phyloP scores from a whole-genome alignment of 2,888 invertebrate species.

The Synanthedon formicaeformis region DNA sequence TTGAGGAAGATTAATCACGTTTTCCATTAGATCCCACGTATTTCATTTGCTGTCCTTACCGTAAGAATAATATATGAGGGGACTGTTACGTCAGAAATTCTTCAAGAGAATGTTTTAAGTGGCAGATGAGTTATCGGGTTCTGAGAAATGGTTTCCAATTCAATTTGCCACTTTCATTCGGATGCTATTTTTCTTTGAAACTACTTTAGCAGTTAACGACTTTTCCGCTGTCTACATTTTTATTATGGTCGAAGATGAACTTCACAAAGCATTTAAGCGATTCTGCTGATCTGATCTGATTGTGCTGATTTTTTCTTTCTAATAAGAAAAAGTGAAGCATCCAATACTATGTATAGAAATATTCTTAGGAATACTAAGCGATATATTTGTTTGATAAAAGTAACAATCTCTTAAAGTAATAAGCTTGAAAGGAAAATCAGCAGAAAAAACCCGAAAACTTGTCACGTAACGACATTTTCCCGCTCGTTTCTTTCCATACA shows the following conservation, averaged over 20 bases:
- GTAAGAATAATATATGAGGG: constrained; percentile 2
- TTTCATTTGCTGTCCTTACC: constrained; percentile 9
- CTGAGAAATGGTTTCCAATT: neutral
- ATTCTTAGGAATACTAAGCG: too few relatives aligned
- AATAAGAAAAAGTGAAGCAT: too few relatives aligned
- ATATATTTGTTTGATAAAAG: too few relatives aligned
- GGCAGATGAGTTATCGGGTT: neutral
- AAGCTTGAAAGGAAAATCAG: neutral
- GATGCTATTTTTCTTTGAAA: neutral
- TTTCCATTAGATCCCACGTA: constrained; percentile 10
- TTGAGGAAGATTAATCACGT: constrained; percentile 18
- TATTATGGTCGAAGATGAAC: neutral
- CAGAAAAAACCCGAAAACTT: neutral
- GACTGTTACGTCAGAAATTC: neutral
- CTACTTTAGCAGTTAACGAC: neutral
- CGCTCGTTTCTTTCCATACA: constrained; percentile 2
- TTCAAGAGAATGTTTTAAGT: neutral
- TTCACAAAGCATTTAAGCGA: too few relatives aligned
- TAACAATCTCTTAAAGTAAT: neutral
- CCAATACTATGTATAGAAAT: too few relatives aligned
- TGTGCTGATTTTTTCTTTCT: too few relatives aligned
- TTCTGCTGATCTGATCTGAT: too few relatives aligned
- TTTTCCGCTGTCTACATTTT: neutral
- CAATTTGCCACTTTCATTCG: neutral
- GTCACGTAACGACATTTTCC: neutral